Percentiles rank a stretch among this genome's conserved stretches.
Evolutionary conservation across 2,113 vertebrate genomes (phyloP).

Genomic region (Anhinga rufa): DNA sequence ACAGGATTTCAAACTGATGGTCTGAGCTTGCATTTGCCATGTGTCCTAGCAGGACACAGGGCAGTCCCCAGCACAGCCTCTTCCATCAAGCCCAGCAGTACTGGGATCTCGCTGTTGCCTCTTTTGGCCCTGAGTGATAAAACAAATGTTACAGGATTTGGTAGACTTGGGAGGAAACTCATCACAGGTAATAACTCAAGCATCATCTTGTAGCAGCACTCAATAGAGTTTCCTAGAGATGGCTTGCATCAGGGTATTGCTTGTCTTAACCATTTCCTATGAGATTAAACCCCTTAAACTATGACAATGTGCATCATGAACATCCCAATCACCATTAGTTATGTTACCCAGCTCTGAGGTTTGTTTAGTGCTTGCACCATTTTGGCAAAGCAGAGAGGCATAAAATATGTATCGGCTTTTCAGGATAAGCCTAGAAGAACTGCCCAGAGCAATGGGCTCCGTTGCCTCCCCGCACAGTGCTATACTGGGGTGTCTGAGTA

Average conservation of each 20-base stretch:
- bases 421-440: not conserved
- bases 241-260: not conserved
- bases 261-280: not conserved
- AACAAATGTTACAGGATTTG: not conserved
- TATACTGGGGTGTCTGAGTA: not conserved
- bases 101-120: not conserved
- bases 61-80: not conserved
- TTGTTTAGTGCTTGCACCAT: not conserved
- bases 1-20: not conserved
- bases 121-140: not conserved
- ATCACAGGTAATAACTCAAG: not conserved
- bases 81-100: not conserved
- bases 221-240: not conserved
- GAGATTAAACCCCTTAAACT: not conserved
- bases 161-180: not conserved
- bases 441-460: not conserved
- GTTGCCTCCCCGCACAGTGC: not conserved
- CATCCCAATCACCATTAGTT: not conserved
- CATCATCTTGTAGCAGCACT: not conserved
- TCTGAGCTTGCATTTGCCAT: fast-evolving
- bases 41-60: fast-evolving
- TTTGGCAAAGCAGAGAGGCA: not conserved
- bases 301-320: not conserved
- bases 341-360: not conserved
- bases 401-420: not conserved